A percentile compares a stretch with the other conserved stretches of the same genome.
Conservation (phyloP, 2,797 vertebrate species). For the Thripadectes ignobilis region DNA sequence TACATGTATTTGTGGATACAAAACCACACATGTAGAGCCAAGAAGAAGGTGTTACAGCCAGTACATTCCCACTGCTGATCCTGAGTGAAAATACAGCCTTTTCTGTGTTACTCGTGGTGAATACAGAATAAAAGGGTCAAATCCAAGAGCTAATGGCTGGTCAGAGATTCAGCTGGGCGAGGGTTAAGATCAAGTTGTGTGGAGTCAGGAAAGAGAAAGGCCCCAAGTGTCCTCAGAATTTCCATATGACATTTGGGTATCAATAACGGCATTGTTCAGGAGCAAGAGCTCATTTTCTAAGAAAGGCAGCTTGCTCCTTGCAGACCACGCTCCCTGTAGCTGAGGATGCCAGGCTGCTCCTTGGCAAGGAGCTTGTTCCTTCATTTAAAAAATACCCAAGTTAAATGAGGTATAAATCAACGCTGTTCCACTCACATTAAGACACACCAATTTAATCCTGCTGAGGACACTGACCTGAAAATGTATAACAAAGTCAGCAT, state of each 20-base stretch:
- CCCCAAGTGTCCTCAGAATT: conserved; percentile 74
- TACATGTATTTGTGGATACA: neutral
- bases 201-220: conserved; percentile 73
- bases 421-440: accelerated
- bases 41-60: neutral
- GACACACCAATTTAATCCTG: neutral
- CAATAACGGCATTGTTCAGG: conserved; percentile 73
- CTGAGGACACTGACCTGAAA: conserved; percentile 6
- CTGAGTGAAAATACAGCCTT: neutral
- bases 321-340: neutral
- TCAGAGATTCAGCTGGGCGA: conserved; percentile 41
- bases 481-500: neutral
- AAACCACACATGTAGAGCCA: accelerated
- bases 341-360: conserved; percentile 42
- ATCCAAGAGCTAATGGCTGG: conserved; percentile 45
- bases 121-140: conserved; percentile 40
- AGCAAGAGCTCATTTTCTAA: conserved; percentile 48
- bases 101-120: neutral
- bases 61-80: neutral
- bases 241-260: conserved; percentile 77
- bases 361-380: neutral
- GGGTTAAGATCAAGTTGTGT: conserved; percentile 71
- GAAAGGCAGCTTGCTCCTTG: conserved; percentile 47
- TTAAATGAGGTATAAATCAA: neutral
- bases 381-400: neutral